Percentiles rank a stretch among this genome's conserved stretches.
phyloP scores from a whole-genome alignment of 2,113 vertebrate species.

The Pluvialis apricaria region DNA sequence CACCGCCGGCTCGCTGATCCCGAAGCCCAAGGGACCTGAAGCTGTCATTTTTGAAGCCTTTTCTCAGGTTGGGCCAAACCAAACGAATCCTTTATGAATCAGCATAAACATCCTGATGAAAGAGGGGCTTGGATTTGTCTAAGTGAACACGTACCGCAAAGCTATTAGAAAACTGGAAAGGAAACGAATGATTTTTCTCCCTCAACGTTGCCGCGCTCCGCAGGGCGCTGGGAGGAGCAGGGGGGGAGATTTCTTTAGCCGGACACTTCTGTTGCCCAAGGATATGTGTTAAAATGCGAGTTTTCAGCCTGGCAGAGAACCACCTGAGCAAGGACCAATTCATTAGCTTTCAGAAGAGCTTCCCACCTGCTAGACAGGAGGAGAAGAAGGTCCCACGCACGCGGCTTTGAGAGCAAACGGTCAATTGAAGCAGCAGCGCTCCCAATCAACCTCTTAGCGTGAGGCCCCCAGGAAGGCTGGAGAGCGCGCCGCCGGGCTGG shows the following conservation, averaged over 20 bases:
- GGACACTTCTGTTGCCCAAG: background rate
- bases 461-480: background rate
- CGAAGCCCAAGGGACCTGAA: background rate
- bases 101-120: background rate
- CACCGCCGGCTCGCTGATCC: background rate
- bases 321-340: background rate
- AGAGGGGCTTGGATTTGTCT: background rate
- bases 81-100: background rate
- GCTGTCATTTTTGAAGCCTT: background rate
- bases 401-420: background rate
- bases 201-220: rapidly evolving
- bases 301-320: background rate
- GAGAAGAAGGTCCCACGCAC: background rate
- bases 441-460: background rate
- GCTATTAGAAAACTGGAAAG: background rate
- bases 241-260: background rate
- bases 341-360: background rate
- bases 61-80: background rate
- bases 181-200: background rate
- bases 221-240: background rate
- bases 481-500: background rate
- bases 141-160: background rate
- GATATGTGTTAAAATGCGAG: background rate
- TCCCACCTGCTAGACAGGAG: background rate
- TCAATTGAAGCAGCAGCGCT: background rate